Conservation (phyloP, 2,888 invertebrate species). For the Mesoligia furuncula region DNA sequence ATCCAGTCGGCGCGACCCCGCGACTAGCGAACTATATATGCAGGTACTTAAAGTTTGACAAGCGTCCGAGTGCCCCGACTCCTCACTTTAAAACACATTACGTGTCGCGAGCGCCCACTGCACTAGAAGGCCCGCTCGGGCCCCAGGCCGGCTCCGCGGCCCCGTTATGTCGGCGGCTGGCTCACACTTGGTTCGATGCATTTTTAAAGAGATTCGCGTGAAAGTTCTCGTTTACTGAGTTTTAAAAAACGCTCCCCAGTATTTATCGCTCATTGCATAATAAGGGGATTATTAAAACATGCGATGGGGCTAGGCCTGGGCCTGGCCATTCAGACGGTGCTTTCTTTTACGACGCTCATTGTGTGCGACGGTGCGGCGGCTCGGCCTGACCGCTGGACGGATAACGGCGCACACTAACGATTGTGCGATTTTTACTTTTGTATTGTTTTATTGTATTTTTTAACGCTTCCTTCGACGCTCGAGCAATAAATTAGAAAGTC, state of each 20-base stretch:
- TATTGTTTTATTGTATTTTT: conserved; percentile 76
- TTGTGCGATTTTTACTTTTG: conserved; percentile 77
- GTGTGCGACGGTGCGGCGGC: conserved; percentile 10
- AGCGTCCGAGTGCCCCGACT: conserved; percentile 17
- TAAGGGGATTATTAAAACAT: conserved; percentile 51
- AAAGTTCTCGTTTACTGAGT: conserved; percentile 42
- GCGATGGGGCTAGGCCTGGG: conserved; percentile 17
- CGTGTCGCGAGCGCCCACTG: conserved; percentile 5
- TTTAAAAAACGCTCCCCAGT: conserved; percentile 32
- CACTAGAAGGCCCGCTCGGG: neutral
- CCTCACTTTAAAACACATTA: conserved; percentile 29
- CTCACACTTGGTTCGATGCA: conserved; percentile 20
- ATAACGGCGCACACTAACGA: conserved; percentile 55
- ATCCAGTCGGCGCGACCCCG: conserved; percentile 11
- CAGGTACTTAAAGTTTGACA: conserved; percentile 37
- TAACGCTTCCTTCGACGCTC: conserved; percentile 69
- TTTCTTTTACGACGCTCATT: conserved; percentile 47
- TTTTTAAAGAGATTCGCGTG: conserved; percentile 42
- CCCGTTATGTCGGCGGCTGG: neutral
- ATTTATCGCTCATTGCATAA: conserved; percentile 45
- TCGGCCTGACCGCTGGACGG: neutral
- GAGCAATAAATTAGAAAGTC: conserved; percentile 86
- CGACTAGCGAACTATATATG: conserved; percentile 5
- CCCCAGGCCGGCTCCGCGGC: neutral
- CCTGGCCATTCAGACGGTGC: conserved; percentile 22